phyloP scores from a whole-genome alignment of 2,797 vertebrate genomes.

The Rhinogobio ventralis region DNA sequence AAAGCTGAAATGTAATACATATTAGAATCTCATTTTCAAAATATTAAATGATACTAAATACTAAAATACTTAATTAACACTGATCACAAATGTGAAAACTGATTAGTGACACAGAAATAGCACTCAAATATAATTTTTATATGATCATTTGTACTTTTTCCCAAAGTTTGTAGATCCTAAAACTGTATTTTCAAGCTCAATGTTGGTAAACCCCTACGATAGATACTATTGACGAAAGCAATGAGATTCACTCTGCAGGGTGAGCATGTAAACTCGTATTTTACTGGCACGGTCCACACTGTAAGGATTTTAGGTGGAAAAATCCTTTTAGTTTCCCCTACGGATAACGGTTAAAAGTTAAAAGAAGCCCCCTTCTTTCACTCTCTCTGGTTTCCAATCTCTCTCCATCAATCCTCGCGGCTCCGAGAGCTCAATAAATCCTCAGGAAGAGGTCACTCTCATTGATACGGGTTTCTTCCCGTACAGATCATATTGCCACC shows the following conservation, averaged over 20 bases:
- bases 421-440: constrained; percentile 41
- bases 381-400: constrained; percentile 13
- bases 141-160: too few relatives aligned
- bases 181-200: background rate
- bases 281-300: background rate
- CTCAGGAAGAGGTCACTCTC: constrained; percentile 50
- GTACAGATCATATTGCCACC: constrained; percentile 57
- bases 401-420: constrained; percentile 15
- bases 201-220: background rate
- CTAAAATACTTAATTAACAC: too few relatives aligned
- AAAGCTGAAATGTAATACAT: too few relatives aligned
- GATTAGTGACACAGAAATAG: too few relatives aligned
- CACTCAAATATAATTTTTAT: too few relatives aligned
- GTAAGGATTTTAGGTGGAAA: background rate
- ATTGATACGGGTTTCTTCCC: constrained; percentile 47
- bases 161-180: too few relatives aligned
- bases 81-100: too few relatives aligned
- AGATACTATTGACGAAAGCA: background rate
- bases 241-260: background rate
- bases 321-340: constrained; percentile 37
- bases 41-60: too few relatives aligned
- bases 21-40: too few relatives aligned
- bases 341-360: background rate
- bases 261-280: background rate
- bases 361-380: background rate